These are phyloP conservation scores for Ceyx cyanopectus DNA, from an alignment of 2,113 vertebrate species.

Conservation along the genomic window DNA sequence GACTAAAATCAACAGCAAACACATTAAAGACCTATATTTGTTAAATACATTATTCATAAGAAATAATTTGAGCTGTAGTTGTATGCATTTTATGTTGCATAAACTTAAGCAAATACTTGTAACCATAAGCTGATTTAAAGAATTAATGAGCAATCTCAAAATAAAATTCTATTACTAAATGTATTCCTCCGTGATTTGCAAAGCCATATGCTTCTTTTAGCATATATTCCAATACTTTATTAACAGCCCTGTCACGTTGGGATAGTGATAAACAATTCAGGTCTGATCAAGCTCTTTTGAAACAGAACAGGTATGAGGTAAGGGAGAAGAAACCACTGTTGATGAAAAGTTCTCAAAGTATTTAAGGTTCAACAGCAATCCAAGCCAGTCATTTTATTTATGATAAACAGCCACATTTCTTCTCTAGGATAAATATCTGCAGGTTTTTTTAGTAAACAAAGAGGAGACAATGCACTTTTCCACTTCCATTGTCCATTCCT, in stretches of 20 bases:
- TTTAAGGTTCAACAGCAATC: neutral
- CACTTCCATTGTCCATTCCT: neutral
- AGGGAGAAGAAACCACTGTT: neutral
- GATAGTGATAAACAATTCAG: neutral
- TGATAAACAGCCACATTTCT: neutral
- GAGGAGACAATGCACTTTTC: neutral
- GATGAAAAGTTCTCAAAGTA: neutral
- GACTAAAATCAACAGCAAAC: slow-evolving; percentile 47
- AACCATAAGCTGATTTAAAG: slow-evolving; percentile 44
- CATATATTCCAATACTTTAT: neutral
- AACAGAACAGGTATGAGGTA: neutral
- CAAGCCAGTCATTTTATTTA: fast-evolving
- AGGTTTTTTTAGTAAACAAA: neutral
- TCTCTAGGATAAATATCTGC: neutral
- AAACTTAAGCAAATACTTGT: slow-evolving; percentile 58
- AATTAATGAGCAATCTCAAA: slow-evolving; percentile 54
- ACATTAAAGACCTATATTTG: slow-evolving; percentile 47
- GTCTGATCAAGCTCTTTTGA: neutral
- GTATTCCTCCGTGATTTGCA: neutral
- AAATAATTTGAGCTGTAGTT: slow-evolving; percentile 40
- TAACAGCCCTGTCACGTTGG: neutral
- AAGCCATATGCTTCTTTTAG: neutral
- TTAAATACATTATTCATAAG: slow-evolving; percentile 62
- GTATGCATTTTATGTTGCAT: slow-evolving; percentile 21
- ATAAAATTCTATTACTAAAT: slow-evolving; percentile 40